A percentile compares a stretch with the other conserved stretches of the same genome.
These are phyloP conservation scores for Dasypolia templi DNA, from an alignment of 2,888 invertebrate genomes.

Conservation along the genomic window DNA sequence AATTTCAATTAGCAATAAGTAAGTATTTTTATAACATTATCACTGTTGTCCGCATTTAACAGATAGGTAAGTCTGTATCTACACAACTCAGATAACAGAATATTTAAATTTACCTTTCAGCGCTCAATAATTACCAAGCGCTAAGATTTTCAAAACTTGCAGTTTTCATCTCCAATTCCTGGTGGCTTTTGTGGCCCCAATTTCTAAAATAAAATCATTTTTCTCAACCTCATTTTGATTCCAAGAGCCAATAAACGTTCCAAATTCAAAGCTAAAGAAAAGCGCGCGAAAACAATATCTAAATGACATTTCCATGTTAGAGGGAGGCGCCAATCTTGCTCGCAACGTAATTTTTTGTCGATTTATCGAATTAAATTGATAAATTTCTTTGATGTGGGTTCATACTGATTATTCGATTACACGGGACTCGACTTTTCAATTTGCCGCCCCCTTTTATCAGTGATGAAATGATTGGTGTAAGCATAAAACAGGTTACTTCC, in stretches of 20 bases:
- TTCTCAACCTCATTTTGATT: background rate
- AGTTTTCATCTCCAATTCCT: no score
- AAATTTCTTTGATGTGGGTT: slow-evolving; percentile 85
- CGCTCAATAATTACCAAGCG: background rate
- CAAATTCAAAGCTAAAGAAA: slow-evolving; percentile 54
- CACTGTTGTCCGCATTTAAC: background rate
- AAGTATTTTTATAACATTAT: background rate
- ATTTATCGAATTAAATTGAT: slow-evolving; percentile 83
- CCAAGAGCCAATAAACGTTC: slow-evolving; percentile 28
- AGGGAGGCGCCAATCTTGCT: slow-evolving; percentile 81
- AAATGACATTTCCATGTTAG: slow-evolving; percentile 82
- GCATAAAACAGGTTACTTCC: slow-evolving; percentile 70
- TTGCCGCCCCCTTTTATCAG: slow-evolving; percentile 81
- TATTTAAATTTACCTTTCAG: background rate
- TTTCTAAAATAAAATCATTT: background rate
- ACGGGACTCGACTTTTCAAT: slow-evolving; percentile 86
- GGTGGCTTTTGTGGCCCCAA: no score
- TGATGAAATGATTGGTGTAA: slow-evolving; percentile 79
- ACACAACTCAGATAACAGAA: background rate
- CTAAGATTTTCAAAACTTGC: background rate
- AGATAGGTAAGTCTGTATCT: background rate
- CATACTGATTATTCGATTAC: slow-evolving; percentile 86
- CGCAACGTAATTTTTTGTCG: slow-evolving; percentile 83
- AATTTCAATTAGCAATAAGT: background rate
- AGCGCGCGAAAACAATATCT: slow-evolving; percentile 70